These are phyloP conservation scores for Triops longicaudatus DNA, from an alignment of 1,140 invertebrate species.

Conservation along the genomic window DNA sequence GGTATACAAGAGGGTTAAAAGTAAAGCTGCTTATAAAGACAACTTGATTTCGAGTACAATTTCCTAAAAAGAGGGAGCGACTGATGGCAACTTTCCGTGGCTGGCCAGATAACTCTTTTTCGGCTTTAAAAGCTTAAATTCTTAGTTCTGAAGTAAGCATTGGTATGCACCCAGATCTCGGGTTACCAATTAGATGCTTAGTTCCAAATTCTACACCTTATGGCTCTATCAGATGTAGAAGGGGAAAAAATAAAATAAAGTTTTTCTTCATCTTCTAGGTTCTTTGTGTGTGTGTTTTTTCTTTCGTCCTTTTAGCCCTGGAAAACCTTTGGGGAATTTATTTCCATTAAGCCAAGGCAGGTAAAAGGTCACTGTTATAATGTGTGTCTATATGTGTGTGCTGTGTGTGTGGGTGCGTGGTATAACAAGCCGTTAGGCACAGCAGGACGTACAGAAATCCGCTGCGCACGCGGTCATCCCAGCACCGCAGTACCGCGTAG, in stretches of 20 bases:
- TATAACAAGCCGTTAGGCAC: constrained; percentile 24
- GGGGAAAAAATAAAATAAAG: too few relatives aligned
- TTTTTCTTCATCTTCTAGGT: too few relatives aligned
- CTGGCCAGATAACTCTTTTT: neutral
- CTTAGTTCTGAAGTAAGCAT: neutral
- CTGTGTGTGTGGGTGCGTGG: neutral
- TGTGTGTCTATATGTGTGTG: neutral
- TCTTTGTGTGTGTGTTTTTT: too few relatives aligned
- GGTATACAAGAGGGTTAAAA: too few relatives aligned
- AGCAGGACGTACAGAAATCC: constrained; percentile 20
- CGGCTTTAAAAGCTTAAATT: neutral
- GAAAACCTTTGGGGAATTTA: neutral
- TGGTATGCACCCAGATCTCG: neutral
- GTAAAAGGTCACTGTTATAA: neutral
- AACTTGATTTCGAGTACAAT: neutral
- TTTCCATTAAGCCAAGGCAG: neutral
- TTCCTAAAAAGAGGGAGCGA: neutral
- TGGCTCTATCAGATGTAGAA: too few relatives aligned
- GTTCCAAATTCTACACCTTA: too few relatives aligned
- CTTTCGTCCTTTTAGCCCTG: too few relatives aligned
- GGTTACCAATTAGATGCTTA: neutral
- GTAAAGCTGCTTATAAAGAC: neutral
- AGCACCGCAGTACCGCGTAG: neutral
- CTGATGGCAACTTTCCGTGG: neutral
- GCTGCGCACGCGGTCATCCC: constrained; percentile 12